Conservation (phyloP, 1,140 invertebrate species). For the Sinella curviseta region DNA sequence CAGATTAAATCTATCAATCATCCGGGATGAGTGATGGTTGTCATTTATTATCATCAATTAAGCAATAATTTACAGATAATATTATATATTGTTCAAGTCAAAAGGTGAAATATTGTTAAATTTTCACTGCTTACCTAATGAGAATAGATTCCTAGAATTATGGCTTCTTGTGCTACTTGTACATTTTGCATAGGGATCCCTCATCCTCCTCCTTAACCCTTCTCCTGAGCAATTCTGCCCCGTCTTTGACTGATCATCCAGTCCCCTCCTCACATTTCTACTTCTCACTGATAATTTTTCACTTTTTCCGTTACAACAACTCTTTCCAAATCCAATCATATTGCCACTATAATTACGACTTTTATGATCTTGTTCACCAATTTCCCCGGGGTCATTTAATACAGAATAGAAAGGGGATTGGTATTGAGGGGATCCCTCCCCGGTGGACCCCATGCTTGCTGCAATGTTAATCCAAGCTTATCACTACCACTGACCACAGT, state of each 20-base stretch:
- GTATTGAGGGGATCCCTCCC: not conserved
- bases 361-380: no score
- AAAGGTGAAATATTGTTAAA: not conserved
- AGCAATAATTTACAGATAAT: not conserved
- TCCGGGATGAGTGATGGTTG: not conserved
- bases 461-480: not conserved
- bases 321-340: no score
- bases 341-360: no score
- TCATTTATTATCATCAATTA: not conserved
- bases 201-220: not conserved
- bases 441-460: not conserved
- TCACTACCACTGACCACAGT: not conserved
- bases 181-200: not conserved
- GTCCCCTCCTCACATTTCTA: not conserved
- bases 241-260: not conserved
- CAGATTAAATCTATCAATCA: not conserved
- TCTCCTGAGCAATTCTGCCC: not conserved
- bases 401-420: no score
- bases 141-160: slow-evolving; percentile 14
- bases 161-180: slow-evolving; percentile 12
- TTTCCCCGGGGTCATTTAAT: no score
- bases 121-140: slow-evolving; percentile 9
- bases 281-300: not conserved
- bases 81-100: no score
- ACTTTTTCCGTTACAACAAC: not conserved